Base-by-base conservation (phyloP, 2,113 vertebrate species). In the Oxygymnocypris stewartii region DNA sequence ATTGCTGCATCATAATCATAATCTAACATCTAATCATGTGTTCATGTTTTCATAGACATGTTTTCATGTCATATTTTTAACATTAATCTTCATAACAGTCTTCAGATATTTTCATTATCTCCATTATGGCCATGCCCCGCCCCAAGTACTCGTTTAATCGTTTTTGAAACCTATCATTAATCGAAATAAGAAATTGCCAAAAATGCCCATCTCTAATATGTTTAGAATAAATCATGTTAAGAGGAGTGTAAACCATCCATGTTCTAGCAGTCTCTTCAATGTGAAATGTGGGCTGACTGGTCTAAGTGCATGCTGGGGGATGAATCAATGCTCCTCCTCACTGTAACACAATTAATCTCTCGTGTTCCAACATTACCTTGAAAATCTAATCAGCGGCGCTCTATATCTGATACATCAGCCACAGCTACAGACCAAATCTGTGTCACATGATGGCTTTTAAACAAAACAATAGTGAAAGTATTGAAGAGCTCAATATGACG, bases 281-380 rank as follows among this genome's bases (percentile, higher is more conserved):
- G 89, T 90, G 86, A 91, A 91, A 91, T 85, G 87, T 84, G 76
- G 75, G 83, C 83, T 79, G 87, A 90, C 87, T 82, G 82, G 69
- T 73, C 80, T 92, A 88, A 91, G 91, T 91, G 91, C 91, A 92
- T 82, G 87, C 89, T 90, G 88, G 89, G 84, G 82, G 85, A 80
- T 87, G 44, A 89, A 92, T 92, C 90, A 90, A 90, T 92, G 89
- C 54, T 74, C 77, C 88, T 87, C 73, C 85, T 89, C 76, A 82
- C 83, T 77, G 61, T 88, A 90, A 91, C 84, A 54, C 84, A 65
- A 89, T 92, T 89, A 86, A 90, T 90, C 83, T 90, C 82, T 63
- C 44, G 78, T 73, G 86, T 88, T 84, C 84, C 87, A 84, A 85
- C 84, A 86, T 86, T 57, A 80, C 78, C 84, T 81, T 87, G 78